Percentiles rank a stretch among this genome's conserved stretches.
These are phyloP conservation scores for Tricholaema leucomelas DNA, from an alignment of 2,113 vertebrate genomes.

Conservation along the genomic window DNA sequence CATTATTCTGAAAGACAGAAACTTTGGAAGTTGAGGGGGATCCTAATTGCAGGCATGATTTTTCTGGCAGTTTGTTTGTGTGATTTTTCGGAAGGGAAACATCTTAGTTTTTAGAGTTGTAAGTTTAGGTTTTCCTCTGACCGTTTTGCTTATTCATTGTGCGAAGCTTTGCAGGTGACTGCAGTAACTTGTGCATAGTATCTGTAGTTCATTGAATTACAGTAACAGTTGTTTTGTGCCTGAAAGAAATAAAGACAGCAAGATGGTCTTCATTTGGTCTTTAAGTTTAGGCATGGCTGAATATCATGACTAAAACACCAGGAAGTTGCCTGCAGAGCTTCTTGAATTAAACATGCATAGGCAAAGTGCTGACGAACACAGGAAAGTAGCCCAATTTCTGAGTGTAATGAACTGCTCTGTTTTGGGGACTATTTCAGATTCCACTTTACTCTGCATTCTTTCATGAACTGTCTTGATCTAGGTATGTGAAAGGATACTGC, in stretches of 20 bases:
- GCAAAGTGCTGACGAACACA: rapidly evolving
- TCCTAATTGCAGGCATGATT: neutral
- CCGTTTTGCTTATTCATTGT: neutral
- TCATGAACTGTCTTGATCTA: neutral
- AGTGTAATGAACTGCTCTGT: neutral
- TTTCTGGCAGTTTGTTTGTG: neutral
- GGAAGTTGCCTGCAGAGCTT: neutral
- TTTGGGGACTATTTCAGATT: neutral
- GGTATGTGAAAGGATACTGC: neutral
- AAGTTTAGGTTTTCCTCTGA: neutral
- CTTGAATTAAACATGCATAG: rapidly evolving
- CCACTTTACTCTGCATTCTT: neutral
- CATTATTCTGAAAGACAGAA: neutral
- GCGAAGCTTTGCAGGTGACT: neutral
- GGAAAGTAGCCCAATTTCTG: neutral
- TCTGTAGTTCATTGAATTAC: neutral
- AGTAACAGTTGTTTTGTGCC: neutral
- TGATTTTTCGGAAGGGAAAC: neutral
- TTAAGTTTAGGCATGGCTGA: neutral
- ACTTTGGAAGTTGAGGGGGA: neutral
- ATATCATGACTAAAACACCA: neutral
- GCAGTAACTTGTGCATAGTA: neutral
- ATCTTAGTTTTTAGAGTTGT: neutral
- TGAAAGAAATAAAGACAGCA: neutral
- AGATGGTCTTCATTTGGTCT: neutral